These are phyloP conservation scores for Rhorus exstirpatorius DNA, from an alignment of 2,888 invertebrate genomes.

Conservation along the genomic window DNA sequence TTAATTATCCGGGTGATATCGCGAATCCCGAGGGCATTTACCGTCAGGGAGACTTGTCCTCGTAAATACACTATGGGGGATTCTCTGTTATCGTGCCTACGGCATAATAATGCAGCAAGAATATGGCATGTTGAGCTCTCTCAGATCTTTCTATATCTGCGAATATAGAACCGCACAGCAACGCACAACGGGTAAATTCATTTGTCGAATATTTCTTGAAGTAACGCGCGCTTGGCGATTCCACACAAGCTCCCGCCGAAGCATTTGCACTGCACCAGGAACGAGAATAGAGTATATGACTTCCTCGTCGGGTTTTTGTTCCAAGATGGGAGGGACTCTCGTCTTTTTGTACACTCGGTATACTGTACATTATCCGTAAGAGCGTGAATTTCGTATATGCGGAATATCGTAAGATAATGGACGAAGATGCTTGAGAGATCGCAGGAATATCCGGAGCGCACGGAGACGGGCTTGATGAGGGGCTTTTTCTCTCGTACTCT, in stretches of 20 bases:
- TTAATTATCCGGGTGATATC: conserved; percentile 68
- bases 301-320: conserved; percentile 56
- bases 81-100: conserved; percentile 65
- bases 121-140: conserved; percentile 28
- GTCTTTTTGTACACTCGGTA: conserved; percentile 11
- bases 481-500: conserved; percentile 61
- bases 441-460: conserved; percentile 16
- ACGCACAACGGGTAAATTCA: conserved; percentile 53
- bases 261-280: conserved; percentile 53
- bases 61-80: conserved; percentile 62
- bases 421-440: neutral
- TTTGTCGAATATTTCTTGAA: conserved; percentile 58
- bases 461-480: neutral
- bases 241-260: conserved; percentile 40
- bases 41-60: conserved; percentile 60
- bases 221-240: conserved; percentile 25
- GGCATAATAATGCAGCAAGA: conserved; percentile 51
- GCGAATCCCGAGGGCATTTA: conserved; percentile 61
- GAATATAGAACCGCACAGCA: neutral
- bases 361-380: conserved; percentile 31
- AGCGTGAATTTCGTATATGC: conserved; percentile 20
- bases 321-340: neutral
- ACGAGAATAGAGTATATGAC: conserved; percentile 56
- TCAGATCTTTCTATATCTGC: conserved; percentile 37
- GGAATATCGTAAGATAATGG: conserved; percentile 11